Conservation (phyloP, 2,888 invertebrate species). For the Liodrosophila aerea region DNA sequence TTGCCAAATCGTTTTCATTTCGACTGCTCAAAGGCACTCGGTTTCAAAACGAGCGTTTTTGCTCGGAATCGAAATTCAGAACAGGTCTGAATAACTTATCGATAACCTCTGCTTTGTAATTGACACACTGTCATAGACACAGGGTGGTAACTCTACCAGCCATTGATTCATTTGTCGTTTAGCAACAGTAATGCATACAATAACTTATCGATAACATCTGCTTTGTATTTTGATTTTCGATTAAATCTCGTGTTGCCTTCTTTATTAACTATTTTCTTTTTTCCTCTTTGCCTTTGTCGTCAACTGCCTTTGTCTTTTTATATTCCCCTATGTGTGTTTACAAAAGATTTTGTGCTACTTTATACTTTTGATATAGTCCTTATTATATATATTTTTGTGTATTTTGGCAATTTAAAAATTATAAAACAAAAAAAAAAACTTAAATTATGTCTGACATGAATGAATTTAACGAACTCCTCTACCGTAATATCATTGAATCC, state of each 20-base stretch:
- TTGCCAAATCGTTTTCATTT: too few relatives aligned
- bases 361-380: slow-evolving; percentile 8
- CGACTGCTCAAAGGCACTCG: too few relatives aligned
- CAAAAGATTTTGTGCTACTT: not conserved
- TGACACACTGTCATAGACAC: too few relatives aligned
- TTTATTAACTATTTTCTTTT: slow-evolving; percentile 6
- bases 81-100: too few relatives aligned
- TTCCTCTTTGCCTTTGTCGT: slow-evolving; percentile 16
- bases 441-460: slow-evolving; percentile 2
- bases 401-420: slow-evolving; percentile 7
- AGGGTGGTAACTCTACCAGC: too few relatives aligned
- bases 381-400: slow-evolving; percentile 19
- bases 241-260: slow-evolving; percentile 14
- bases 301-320: slow-evolving; percentile 20
- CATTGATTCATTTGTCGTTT: too few relatives aligned
- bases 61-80: too few relatives aligned
- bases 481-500: slow-evolving; percentile 1
- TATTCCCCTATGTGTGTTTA: slow-evolving; percentile 5
- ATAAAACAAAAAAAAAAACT: not conserved
- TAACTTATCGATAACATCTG: not conserved
- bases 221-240: slow-evolving; percentile 13
- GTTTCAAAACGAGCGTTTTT: too few relatives aligned
- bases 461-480: slow-evolving; percentile 11
- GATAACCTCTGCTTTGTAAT: slow-evolving; percentile 11
- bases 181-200: too few relatives aligned